Base-by-base conservation (phyloP, 2,888 invertebrate species). In the Myathropa florea region DNA sequence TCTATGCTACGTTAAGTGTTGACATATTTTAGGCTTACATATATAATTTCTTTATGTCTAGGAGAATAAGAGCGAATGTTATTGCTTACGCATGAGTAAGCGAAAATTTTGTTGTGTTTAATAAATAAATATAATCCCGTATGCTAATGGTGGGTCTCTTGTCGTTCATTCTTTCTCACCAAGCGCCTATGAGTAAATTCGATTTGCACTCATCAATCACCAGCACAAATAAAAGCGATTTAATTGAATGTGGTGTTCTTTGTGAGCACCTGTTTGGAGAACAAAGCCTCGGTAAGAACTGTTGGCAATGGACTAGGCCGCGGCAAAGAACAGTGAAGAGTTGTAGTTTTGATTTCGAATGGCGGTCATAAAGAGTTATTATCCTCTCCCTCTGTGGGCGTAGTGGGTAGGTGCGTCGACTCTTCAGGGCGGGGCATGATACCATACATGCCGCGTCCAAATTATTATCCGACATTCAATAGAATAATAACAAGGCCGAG, bases 61-160 rank as follows among this genome's bases (percentile, higher is more conserved):
- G 26, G 39, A 75, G 39, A 64, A 59, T 76, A 76, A 76, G 70
- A 82, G 64, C 53, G 76, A 76, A 82, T 70, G 33, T n/a, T 18
- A 64, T 63, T 46, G 57, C 57, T 57, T 57, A 12, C 24, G 24
- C 24, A 14, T 24, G 6, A 24, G 57, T 57, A 12, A 57, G 24
- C 57, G 24, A 24, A 57, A 55, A 26, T 14, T 18, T 46, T 46
- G 46, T 46, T 46, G 46, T 46, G 46, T 46, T 46, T 18, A 18
- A 46, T 18, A 46, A 46, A 46, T 7, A 18, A 46, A 46, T 33
- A 46, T 46, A n/a, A 46, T 46, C 46, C 18, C 18, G 46, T 46
- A 46, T 46, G 46, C 18, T 46, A 46, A 46, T 46, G 18, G 18
- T n/a, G 1, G n/a, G 46, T 46, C 4, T 46, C 18, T 46, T 7